Base-by-base conservation (phyloP, 2,797 vertebrate species). In the Fundulus diaphanus region DNA sequence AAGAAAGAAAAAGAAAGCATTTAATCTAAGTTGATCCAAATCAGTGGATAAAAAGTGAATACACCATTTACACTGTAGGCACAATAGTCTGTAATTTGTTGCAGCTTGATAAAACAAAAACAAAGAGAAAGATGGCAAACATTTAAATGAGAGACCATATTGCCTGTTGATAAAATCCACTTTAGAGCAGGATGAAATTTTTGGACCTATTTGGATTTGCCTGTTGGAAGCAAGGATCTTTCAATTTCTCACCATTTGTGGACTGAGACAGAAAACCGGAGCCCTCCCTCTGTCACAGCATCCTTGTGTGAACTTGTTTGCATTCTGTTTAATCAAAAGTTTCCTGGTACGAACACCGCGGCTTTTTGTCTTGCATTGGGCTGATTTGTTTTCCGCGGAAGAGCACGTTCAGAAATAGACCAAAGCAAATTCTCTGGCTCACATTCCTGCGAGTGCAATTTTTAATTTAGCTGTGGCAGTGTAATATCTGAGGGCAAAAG, bases 401-500 rank as follows among this genome's bases (percentile, higher is more conserved):
- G 44, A 82, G 74, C 37, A 40, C 1, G 16, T 82, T 82, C 46
- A 24, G 72, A 87, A 71, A 87, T 72, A 76, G 82, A 82, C 74
- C 70, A 0, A 8, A 74, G 72, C 71, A 80, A 80, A 79, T 79
- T 82, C 70, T 70, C 73, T 73, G 51, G 46, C 78, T 68, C 33
- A n/a, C 35, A 31, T 56, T 79, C 48, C 71, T 73, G 59, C 54
- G 5, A 74, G 68, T 75, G 73, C 61, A 24, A 42, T 81, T 68
- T 61, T 20, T 52, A 35, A 49, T 70, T 57, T 42, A 22, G 40
- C 81, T 63, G 69, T 61, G 51, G 65, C 72, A 79, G 80, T 80
- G 65, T 76, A 88, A 92, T 90, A 91, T 85, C 90, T 54, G 40
- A 80, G 74, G 89, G 82, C 84, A 89, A 90, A 91, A 87, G 78